Evolutionary conservation across 2,113 vertebrate genomes (phyloP).

Genomic region (Grammomys dolichurus): DNA sequence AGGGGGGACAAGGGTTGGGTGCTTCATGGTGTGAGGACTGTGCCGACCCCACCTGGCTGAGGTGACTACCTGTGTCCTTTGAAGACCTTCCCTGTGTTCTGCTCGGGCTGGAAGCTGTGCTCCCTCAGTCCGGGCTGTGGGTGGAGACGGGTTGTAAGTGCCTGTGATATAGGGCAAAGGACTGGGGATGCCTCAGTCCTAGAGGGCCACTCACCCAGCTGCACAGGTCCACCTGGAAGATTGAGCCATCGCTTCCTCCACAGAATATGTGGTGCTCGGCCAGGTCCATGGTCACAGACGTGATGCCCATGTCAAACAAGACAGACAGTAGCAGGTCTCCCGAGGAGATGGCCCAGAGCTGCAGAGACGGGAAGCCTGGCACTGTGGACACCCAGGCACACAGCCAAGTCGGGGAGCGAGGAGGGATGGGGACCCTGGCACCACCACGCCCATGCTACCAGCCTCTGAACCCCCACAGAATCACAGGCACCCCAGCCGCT

Average conservation of each 20-base stretch:
- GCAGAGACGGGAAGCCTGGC: neutral
- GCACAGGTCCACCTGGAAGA: constrained; percentile 96
- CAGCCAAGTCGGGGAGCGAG: neutral
- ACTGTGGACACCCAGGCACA: neutral
- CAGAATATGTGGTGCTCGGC: constrained; percentile 96
- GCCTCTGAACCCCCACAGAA: neutral
- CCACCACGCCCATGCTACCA: neutral
- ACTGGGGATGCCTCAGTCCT: fast-evolving
- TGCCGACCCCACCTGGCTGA: fast-evolving
- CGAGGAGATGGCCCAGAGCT: constrained; percentile 97
- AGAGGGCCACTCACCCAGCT: constrained; percentile 89
- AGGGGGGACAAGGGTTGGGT: neutral
- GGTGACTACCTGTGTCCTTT: constrained; percentile 93
- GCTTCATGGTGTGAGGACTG: fast-evolving
- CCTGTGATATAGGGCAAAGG: no score
- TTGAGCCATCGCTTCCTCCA: constrained; percentile 94
- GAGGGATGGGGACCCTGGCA: neutral
- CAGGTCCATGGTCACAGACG: constrained; percentile 96
- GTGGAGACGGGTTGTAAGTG: neutral
- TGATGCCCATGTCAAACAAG: constrained; percentile 94
- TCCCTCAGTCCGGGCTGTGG: constrained; percentile 91
- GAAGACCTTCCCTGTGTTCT: constrained; percentile 92
- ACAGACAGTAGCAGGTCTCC: constrained; percentile 95
- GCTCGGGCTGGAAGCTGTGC: constrained; percentile 92
- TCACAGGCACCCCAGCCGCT: neutral